Evolutionary conservation across 2,797 vertebrate genomes (phyloP).

Genomic region (Pyrocephalus nanus): DNA sequence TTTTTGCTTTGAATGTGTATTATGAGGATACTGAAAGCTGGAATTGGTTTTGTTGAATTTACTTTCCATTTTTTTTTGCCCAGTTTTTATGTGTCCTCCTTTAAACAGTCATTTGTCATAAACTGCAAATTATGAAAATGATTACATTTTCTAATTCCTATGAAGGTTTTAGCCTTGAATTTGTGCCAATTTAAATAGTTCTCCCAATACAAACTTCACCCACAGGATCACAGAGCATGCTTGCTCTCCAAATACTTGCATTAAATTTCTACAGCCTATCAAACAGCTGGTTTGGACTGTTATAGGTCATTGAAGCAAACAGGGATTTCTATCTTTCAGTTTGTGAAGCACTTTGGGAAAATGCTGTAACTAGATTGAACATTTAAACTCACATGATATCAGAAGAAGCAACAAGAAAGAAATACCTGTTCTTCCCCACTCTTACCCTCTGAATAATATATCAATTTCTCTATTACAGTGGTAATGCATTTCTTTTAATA

Average conservation of each 20-base stretch:
- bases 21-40: background rate
- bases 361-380: background rate
- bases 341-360: background rate
- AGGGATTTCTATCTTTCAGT: background rate
- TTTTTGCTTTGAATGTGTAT: background rate
- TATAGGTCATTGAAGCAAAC: background rate
- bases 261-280: background rate
- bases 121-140: background rate
- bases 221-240: background rate
- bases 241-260: background rate
- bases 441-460: background rate
- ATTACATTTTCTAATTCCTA: background rate
- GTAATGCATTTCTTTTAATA: background rate
- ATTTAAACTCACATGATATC: background rate
- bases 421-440: background rate
- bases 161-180: background rate
- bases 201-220: background rate
- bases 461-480: background rate
- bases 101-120: background rate
- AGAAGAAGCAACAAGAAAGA: background rate
- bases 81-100: background rate
- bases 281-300: background rate
- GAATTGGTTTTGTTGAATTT: background rate
- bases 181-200: background rate
- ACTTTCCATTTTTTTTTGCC: background rate